These are phyloP conservation scores for Sebastes oblongus DNA, from an alignment of 2,797 vertebrate genomes.

Conservation along the genomic window DNA sequence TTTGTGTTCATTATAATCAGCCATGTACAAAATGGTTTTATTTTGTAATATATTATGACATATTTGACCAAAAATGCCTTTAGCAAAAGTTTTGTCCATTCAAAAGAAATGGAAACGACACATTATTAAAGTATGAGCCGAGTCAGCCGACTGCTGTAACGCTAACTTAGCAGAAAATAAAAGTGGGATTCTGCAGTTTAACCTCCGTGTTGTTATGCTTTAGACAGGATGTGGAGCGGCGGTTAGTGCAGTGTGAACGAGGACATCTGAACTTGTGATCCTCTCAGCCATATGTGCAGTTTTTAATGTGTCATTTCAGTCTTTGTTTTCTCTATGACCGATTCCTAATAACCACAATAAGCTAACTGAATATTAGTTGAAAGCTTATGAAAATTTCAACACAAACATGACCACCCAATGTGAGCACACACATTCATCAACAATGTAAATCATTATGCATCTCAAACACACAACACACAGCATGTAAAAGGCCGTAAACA, in stretches of 20 bases:
- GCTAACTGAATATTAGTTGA: conserved; percentile 27
- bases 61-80: not conserved
- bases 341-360: conserved; percentile 45
- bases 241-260: conserved; percentile 44
- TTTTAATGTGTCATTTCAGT: conserved; percentile 16
- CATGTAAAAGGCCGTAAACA: conserved; percentile 20
- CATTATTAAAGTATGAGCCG: not conserved
- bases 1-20: not conserved
- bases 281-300: conserved; percentile 52
- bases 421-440: conserved; percentile 33
- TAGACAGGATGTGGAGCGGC: conserved; percentile 69
- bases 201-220: conserved; percentile 57
- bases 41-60: conserved; percentile 4
- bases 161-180: conserved; percentile 62
- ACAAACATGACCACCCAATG: conserved; percentile 57
- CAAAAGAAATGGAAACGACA: conserved; percentile 9
- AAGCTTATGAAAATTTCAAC: conserved; percentile 24
- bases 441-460: conserved; percentile 22
- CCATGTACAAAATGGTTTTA: not conserved
- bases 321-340: conserved; percentile 15
- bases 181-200: conserved; percentile 54
- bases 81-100: conserved; percentile 4
- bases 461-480: conserved; percentile 22
- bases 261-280: conserved; percentile 65
- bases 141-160: conserved; percentile 37